These are phyloP conservation scores for Habroteleia sp. DNA, from an alignment of 2,888 invertebrate species.

Conservation along the genomic window DNA sequence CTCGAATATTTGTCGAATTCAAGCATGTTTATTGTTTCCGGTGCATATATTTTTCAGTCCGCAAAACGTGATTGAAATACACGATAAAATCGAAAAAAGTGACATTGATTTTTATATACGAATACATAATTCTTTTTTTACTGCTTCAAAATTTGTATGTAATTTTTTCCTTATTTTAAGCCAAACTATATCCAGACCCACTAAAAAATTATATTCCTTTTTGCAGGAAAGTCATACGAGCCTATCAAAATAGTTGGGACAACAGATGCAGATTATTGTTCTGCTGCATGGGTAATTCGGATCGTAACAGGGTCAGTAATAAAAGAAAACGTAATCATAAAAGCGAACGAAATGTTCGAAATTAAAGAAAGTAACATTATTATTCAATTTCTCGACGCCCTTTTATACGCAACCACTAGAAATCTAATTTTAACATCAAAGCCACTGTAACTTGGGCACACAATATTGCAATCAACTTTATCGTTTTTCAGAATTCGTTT, in stretches of 20 bases:
- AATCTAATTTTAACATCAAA: conserved; percentile 23
- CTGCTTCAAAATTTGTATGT: too few species aligned
- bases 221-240: conserved; percentile 90
- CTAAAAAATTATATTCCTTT: not conserved
- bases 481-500: conserved; percentile 86
- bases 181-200: too few species aligned
- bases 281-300: conserved; percentile 90
- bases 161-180: too few species aligned
- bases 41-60: too few species aligned
- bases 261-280: conserved; percentile 90
- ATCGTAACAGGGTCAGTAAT: conserved; percentile 85
- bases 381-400: conserved; percentile 2
- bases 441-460: not conserved
- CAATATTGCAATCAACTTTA: conserved; percentile 6
- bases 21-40: too few species aligned
- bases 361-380: conserved; percentile 1
- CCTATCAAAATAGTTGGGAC: conserved; percentile 94
- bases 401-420: not conserved
- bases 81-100: not conserved
- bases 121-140: too few species aligned
- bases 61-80: not conserved
- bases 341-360: not conserved
- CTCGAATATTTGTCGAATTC: too few species aligned
- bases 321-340: conserved; percentile 6
- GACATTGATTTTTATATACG: not conserved